These are phyloP conservation scores for Drosophila fulvimacula DNA, from an alignment of 2,888 invertebrate species.

Conservation along the genomic window DNA sequence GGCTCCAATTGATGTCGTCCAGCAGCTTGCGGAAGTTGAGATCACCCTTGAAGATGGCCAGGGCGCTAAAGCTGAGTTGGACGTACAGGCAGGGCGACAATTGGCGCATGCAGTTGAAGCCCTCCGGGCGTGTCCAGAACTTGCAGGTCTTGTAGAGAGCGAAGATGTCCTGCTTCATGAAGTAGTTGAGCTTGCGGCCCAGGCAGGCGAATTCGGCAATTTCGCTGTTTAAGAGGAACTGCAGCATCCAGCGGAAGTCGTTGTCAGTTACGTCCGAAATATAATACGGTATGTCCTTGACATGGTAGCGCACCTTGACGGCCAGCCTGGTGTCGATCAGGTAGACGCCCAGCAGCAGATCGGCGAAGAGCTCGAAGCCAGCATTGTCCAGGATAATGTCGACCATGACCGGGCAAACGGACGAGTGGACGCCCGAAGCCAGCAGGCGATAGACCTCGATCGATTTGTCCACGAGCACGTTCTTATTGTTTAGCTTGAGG, in stretches of 20 bases:
- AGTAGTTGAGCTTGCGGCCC: slow-evolving; percentile 87
- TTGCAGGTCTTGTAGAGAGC: slow-evolving; percentile 86
- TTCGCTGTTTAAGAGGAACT: slow-evolving; percentile 83
- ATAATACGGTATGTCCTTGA: slow-evolving; percentile 97
- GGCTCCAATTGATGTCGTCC: slow-evolving; percentile 93
- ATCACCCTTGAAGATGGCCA: slow-evolving; percentile 96
- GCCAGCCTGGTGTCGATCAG: slow-evolving; percentile 88
- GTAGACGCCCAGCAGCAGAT: slow-evolving; percentile 93
- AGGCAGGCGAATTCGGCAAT: slow-evolving; percentile 80
- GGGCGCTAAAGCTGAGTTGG: slow-evolving; percentile 88
- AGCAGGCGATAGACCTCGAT: slow-evolving; percentile 86
- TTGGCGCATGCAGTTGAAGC: slow-evolving; percentile 90
- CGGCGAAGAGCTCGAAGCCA: slow-evolving; percentile 96
- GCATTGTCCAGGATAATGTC: slow-evolving; percentile 96
- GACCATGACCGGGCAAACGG: slow-evolving; percentile 85
- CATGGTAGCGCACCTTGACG: slow-evolving; percentile 90
- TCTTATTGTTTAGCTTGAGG: slow-evolving; percentile 86
- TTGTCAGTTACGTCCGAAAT: slow-evolving; percentile 92
- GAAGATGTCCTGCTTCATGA: slow-evolving; percentile 85
- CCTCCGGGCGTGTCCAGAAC: slow-evolving; percentile 95
- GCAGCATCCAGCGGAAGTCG: slow-evolving; percentile 91
- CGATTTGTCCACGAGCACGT: slow-evolving; percentile 88
- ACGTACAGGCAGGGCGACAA: slow-evolving; percentile 89
- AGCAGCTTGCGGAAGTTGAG: slow-evolving; percentile 97
- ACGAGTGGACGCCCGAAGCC: slow-evolving; percentile 6